Base-by-base conservation (phyloP, 2,797 vertebrate genomes). In the Mastacembelus armatus region DNA sequence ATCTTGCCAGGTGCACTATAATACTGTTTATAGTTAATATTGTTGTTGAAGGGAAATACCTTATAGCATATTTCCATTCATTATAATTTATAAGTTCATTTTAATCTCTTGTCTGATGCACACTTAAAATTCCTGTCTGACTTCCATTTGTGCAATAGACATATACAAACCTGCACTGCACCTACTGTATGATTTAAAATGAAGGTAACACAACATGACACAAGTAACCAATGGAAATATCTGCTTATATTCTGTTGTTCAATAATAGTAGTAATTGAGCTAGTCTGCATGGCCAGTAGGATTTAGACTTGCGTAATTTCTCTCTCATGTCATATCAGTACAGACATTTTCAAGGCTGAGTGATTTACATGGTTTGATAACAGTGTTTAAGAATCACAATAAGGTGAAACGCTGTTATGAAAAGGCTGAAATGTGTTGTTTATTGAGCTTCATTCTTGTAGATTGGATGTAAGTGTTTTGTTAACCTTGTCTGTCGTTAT, bases 151-250 rank as follows among this genome's bases (percentile, higher is more conserved):
- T 40, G 61, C 47, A 19, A 39, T 47, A 68, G 61, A 52, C 74
- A 66, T 18, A 54, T 22, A 16, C 47, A 74, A 78, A 68, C 51
- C 52, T 51, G 50, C 61, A 61, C 29, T 30, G 65, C 43, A 47
- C 18, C 47, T 24, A n/a, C n/a, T n/a, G n/a, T n/a, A 49, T 76
- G 69, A 85, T 67, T 84, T 66, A 83, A 81, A 51, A 71, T 43
- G 1, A 19, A 33, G 39, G 39, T 15, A 40, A 51, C 26, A 18
- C 49, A 33, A 44, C 11, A 32, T 71, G 57, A 68, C 50, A 58
- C 22, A 15, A 27, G 61, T 21, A 29, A 52, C 49, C 67, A 77
- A 75, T 67, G 69, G 68, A 60, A 55, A 71, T 32, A 29, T 10
- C 35, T 29, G 57, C 61, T 47, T 43, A 38, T 35, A 8, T 64